Percentiles rank a stretch among this genome's conserved stretches.
phyloP scores from a whole-genome alignment of 2,888 invertebrate genomes.

The Catocala fraxini region DNA sequence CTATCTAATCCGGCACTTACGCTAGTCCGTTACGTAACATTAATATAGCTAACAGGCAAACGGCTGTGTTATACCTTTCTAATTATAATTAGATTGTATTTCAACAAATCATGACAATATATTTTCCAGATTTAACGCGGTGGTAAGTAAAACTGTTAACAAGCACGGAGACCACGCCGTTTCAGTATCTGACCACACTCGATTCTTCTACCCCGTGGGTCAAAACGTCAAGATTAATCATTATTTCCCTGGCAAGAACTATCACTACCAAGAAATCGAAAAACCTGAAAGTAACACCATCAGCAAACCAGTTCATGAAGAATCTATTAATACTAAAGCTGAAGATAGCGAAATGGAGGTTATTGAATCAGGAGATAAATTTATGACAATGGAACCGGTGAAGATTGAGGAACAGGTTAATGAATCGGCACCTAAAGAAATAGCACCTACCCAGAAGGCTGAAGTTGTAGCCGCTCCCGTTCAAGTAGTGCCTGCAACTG shows the following conservation, averaged over 20 bases:
- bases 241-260: slow-evolving; percentile 72
- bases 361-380: slow-evolving; percentile 51
- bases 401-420: slow-evolving; percentile 32
- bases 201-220: slow-evolving; percentile 71
- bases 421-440: slow-evolving; percentile 40
- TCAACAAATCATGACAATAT: too few species aligned
- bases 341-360: slow-evolving; percentile 46
- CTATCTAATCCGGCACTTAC: not conserved
- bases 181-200: slow-evolving; percentile 72
- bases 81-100: too few species aligned
- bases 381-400: slow-evolving; percentile 51
- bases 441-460: slow-evolving; percentile 45
- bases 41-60: too few species aligned
- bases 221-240: slow-evolving; percentile 77
- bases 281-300: slow-evolving; percentile 42
- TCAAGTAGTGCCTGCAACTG: slow-evolving; percentile 55
- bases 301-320: slow-evolving; percentile 61
- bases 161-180: slow-evolving; percentile 77
- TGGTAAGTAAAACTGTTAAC: slow-evolving; percentile 83
- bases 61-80: too few species aligned
- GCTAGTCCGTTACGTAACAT: too few species aligned
- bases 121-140: slow-evolving; percentile 84
- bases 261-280: slow-evolving; percentile 51
- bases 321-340: slow-evolving; percentile 24
- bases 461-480: slow-evolving; percentile 52